These are phyloP conservation scores for Thalassarche chlororhynchos DNA, from an alignment of 2,113 vertebrate species.

Conservation along the genomic window DNA sequence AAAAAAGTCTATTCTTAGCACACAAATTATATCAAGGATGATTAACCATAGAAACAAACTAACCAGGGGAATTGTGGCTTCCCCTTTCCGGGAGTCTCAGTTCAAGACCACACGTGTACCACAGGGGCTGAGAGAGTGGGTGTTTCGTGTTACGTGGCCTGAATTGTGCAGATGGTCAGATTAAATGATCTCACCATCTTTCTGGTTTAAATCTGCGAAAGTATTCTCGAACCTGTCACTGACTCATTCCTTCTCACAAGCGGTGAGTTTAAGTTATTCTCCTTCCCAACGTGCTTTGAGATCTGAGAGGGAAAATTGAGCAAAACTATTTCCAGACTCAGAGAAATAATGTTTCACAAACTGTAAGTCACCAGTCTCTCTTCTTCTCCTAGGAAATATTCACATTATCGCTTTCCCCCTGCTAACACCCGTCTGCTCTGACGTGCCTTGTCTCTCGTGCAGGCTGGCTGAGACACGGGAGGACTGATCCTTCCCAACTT, in stretches of 20 bases:
- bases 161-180: not conserved
- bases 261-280: not conserved
- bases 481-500: not conserved
- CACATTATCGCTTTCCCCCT: rapidly evolving
- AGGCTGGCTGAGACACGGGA: not conserved
- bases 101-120: not conserved
- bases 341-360: not conserved
- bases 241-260: not conserved
- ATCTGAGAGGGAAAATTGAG: not conserved
- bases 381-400: not conserved
- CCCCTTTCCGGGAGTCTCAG: not conserved
- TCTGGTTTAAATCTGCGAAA: not conserved
- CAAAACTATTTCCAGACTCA: not conserved
- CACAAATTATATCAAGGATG: conserved; percentile 38
- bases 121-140: not conserved
- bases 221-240: not conserved
- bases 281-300: not conserved
- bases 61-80: conserved; percentile 19
- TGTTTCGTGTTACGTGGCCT: not conserved
- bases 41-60: conserved; percentile 23
- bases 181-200: not conserved
- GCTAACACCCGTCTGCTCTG: not conserved
- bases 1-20: conserved; percentile 37
- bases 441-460: not conserved
- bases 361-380: not conserved